Percentiles rank a stretch among this genome's conserved stretches.
Evolutionary conservation across 2,888 invertebrate genomes (phyloP).

Genomic region (Dynastes grantii): DNA sequence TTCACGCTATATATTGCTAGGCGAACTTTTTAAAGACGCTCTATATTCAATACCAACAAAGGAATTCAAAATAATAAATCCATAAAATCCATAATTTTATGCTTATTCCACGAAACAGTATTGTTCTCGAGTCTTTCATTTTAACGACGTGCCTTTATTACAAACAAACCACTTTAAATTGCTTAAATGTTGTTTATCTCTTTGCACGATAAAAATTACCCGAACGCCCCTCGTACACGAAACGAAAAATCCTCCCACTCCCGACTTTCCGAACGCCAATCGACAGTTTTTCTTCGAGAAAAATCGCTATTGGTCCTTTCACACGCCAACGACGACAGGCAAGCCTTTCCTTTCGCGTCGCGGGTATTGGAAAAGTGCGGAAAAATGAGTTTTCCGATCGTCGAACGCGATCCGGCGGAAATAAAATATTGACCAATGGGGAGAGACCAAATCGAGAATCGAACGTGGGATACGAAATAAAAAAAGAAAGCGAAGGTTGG

Average conservation of each 20-base stretch:
- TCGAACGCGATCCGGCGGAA: neutral
- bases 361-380: slow-evolving; percentile 25
- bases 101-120: neutral
- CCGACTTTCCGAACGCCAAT: slow-evolving; percentile 17
- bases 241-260: slow-evolving; percentile 4
- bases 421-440: slow-evolving; percentile 13
- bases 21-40: too few species aligned
- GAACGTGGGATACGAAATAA: too few species aligned
- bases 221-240: neutral
- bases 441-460: neutral
- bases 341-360: slow-evolving; percentile 26
- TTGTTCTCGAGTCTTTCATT: neutral
- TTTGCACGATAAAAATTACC: neutral
- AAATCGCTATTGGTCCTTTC: slow-evolving; percentile 32
- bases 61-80: neutral
- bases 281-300: slow-evolving; percentile 39
- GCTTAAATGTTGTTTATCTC: neutral
- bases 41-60: neutral
- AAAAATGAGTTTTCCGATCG: slow-evolving; percentile 20
- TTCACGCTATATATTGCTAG: too few species aligned
- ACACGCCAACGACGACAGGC: slow-evolving; percentile 21
- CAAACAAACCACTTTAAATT: neutral
- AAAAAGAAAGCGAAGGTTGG: too few species aligned
- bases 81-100: neutral
- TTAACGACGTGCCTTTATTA: too few species aligned